Evolutionary conservation across 2,113 vertebrate species (phyloP).

Genomic region (Psilopogon haemacephalus): DNA sequence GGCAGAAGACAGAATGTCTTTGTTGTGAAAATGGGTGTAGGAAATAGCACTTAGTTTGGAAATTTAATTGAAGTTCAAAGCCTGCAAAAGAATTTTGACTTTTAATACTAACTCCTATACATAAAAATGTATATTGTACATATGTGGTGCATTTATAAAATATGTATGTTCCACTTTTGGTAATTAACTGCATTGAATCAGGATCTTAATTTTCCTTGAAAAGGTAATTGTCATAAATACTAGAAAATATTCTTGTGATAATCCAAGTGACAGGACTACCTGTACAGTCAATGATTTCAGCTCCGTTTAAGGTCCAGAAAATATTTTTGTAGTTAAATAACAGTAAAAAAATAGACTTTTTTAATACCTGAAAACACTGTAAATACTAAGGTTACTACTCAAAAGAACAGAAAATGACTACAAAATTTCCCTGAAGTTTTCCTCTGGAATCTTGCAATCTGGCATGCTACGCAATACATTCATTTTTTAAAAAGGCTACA

Average conservation of each 20-base stretch:
- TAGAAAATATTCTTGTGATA: neutral
- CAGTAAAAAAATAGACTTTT: neutral
- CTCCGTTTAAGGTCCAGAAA: neutral
- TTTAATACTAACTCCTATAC: neutral
- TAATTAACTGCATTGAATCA: neutral
- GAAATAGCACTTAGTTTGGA: neutral
- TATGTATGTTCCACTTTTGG: neutral
- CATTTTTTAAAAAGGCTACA: neutral
- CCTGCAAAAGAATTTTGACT: neutral
- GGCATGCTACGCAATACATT: neutral
- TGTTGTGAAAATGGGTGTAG: neutral
- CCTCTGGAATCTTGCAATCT: neutral
- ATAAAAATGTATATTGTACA: neutral
- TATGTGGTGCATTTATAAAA: neutral
- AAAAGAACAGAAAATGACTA: constrained; percentile 6
- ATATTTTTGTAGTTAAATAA: neutral
- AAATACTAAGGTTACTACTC: neutral
- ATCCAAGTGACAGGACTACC: neutral
- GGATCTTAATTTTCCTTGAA: neutral
- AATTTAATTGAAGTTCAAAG: neutral
- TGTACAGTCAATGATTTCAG: neutral
- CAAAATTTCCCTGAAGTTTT: constrained; percentile 1
- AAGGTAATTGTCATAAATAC: neutral
- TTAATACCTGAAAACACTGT: neutral
- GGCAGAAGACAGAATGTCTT: neutral